phyloP scores from a whole-genome alignment of 2,797 vertebrate genomes.

The Helarctos malayanus region DNA sequence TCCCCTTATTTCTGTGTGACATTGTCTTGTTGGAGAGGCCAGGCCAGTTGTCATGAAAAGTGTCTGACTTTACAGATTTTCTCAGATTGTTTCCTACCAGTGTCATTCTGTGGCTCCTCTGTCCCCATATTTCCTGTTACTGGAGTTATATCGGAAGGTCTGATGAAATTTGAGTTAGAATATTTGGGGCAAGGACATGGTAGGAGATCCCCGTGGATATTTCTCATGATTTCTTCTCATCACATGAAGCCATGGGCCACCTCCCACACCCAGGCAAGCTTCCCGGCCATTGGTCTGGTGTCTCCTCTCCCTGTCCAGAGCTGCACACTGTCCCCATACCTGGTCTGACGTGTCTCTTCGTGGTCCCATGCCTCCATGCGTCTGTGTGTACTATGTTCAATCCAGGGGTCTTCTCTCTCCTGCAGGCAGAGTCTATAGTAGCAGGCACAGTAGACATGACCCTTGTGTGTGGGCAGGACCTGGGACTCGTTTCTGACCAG shows the following conservation, averaged over 20 bases:
- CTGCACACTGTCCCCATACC: too few species aligned
- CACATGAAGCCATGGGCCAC: rapidly evolving
- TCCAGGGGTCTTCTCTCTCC: not conserved
- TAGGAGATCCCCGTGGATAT: not conserved
- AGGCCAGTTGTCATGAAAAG: not conserved
- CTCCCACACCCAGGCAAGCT: not conserved
- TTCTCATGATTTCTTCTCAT: not conserved
- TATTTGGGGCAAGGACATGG: not conserved
- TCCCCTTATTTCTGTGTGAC: not conserved
- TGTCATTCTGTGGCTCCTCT: not conserved
- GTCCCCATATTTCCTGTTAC: not conserved
- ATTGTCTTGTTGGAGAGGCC: not conserved
- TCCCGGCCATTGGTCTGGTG: too few species aligned
- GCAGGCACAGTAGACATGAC: too few species aligned
- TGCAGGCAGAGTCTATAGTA: not conserved
- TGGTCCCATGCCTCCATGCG: not conserved
- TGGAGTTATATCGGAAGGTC: not conserved
- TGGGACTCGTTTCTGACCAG: not conserved
- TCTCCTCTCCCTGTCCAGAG: not conserved
- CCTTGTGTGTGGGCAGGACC: not conserved
- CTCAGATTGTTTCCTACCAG: not conserved
- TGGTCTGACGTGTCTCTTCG: not conserved
- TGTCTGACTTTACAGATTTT: not conserved
- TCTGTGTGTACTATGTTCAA: not conserved
- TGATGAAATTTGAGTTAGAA: not conserved